phyloP scores from a whole-genome alignment of 2,797 vertebrate genomes.

The Basileuterus tristriatus region DNA sequence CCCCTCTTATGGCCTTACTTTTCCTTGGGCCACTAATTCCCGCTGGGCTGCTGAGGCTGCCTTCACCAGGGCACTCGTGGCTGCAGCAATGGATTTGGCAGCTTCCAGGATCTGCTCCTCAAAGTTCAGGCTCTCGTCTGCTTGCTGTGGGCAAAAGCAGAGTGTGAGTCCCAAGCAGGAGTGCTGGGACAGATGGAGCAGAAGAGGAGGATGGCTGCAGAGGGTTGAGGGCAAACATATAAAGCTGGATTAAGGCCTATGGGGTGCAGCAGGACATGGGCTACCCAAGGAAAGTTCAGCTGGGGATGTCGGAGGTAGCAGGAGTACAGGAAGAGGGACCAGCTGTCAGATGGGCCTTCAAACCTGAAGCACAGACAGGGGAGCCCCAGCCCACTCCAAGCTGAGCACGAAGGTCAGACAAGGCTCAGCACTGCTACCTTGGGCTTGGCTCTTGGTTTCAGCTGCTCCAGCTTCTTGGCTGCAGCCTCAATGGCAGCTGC shows the following conservation, averaged over 20 bases:
- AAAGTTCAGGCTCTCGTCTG: conserved; percentile 94
- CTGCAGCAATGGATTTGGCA: conserved; percentile 94
- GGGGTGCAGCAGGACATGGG: neutral
- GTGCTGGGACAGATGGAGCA: neutral
- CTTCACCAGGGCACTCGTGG: conserved; percentile 93
- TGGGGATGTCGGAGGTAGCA: neutral
- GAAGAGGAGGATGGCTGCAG: neutral
- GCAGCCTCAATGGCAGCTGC: conserved; percentile 89
- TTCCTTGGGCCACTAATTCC: conserved; percentile 94
- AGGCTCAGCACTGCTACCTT: conserved; percentile 75
- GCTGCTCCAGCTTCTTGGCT: conserved; percentile 89
- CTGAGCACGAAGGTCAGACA: neutral
- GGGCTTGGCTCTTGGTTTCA: conserved; percentile 87
- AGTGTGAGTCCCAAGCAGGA: neutral
- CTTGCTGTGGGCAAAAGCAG: conserved; percentile 79
- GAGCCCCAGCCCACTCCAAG: neutral
- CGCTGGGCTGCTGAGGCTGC: conserved; percentile 93
- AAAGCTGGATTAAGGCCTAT: neutral
- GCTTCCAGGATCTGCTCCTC: conserved; percentile 97
- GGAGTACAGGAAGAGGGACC: neutral
- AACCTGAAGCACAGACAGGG: neutral
- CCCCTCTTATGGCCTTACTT: conserved; percentile 73
- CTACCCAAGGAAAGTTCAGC: neutral
- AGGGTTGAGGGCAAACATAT: neutral
- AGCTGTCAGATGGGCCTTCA: neutral